These are phyloP conservation scores for Leptogaster cylindrica DNA, from an alignment of 2,888 invertebrate species.

Conservation along the genomic window DNA sequence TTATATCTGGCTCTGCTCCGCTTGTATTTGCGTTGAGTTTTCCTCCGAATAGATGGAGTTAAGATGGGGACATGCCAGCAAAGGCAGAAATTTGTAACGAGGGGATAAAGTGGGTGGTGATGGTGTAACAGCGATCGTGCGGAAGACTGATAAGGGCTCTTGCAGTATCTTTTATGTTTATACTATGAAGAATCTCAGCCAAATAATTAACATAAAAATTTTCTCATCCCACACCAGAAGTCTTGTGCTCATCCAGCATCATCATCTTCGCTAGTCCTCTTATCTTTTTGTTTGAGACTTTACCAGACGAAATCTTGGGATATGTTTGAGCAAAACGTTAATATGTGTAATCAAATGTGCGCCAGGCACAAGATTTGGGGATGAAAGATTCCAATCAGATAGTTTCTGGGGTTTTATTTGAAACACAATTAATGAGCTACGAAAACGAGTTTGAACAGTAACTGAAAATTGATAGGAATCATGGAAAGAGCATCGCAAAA, in stretches of 20 bases:
- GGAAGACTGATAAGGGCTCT: constrained; percentile 49
- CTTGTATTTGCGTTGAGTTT: constrained; percentile 39
- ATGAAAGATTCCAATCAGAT: background rate
- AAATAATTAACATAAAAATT: constrained; percentile 44
- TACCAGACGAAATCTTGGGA: background rate
- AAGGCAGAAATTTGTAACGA: constrained; percentile 41
- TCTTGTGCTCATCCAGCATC: constrained; percentile 2
- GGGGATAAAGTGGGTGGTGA: constrained; percentile 45
- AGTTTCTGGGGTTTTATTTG: background rate
- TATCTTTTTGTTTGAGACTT: constrained; percentile 24
- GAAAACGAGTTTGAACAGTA: background rate
- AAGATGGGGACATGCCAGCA: constrained; percentile 14
- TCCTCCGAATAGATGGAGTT: constrained; percentile 28
- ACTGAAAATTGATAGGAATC: background rate
- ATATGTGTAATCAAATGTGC: background rate
- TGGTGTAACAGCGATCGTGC: constrained; percentile 49
- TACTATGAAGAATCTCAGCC: constrained; percentile 40
- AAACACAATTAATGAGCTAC: background rate
- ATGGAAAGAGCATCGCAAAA: background rate
- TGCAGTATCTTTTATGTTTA: constrained; percentile 44
- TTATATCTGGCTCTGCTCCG: constrained; percentile 32
- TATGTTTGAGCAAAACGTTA: background rate
- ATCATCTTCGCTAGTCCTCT: background rate
- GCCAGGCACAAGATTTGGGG: too few species aligned
- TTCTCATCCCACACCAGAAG: constrained; percentile 17